phyloP scores from a whole-genome alignment of 2,888 invertebrate species.

The Gasteruption jaculator region DNA sequence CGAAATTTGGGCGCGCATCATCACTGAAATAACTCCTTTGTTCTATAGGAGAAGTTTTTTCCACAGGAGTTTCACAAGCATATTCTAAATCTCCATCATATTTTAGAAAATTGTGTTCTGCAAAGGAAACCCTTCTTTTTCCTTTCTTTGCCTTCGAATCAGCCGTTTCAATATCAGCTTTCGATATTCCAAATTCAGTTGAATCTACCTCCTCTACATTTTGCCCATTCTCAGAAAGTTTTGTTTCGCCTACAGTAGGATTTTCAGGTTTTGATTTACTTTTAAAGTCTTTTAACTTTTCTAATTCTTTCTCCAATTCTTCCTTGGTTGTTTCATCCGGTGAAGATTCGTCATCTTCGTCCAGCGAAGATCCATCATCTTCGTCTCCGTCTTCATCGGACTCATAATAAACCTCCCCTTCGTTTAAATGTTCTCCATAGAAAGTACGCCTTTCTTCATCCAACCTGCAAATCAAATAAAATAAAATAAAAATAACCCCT shows the following conservation, averaged over 20 bases:
- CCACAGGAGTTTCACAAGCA: too few relatives aligned
- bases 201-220: slow-evolving; percentile 4
- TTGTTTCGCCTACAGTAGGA: too few relatives aligned
- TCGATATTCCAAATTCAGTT: background rate
- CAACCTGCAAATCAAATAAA: slow-evolving; percentile 25
- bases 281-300: slow-evolving; percentile 23
- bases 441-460: slow-evolving; percentile 31
- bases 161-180: background rate
- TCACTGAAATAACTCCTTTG: background rate
- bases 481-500: background rate
- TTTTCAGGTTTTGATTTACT: slow-evolving; percentile 8
- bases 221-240: background rate
- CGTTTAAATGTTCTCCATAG: slow-evolving; percentile 28
- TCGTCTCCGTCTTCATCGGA: slow-evolving; percentile 21
- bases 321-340: slow-evolving; percentile 21
- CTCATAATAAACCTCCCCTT: slow-evolving; percentile 31
- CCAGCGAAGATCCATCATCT: slow-evolving; percentile 23
- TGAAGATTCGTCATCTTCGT: too few relatives aligned
- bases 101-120: slow-evolving; percentile 5
- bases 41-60: background rate
- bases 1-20: slow-evolving; percentile 11
- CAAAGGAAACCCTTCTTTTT: background rate
- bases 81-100: background rate
- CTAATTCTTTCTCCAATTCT: slow-evolving; percentile 23
- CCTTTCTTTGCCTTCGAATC: background rate